A percentile compares a stretch with the other conserved stretches of the same genome.
Conservation (phyloP, 2,888 invertebrate genomes). For the Oligia latruncula region DNA sequence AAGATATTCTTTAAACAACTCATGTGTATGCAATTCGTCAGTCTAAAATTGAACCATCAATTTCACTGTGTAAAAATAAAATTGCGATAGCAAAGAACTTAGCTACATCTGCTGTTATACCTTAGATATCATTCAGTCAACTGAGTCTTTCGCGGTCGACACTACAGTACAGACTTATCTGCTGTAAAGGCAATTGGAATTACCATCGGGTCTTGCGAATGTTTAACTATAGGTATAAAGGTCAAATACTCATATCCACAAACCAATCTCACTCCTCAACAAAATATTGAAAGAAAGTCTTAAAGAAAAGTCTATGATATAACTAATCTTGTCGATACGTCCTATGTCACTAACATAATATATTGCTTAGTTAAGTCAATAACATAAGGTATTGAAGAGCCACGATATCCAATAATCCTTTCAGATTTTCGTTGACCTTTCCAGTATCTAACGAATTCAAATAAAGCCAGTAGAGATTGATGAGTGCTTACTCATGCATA, state of each 20-base stretch:
- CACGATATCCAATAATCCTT: constrained; percentile 9
- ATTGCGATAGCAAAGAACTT: neutral
- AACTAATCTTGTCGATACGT: neutral
- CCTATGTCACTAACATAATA: neutral
- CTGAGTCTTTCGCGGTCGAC: neutral
- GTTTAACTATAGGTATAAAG: neutral
- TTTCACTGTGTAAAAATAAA: constrained; percentile 12
- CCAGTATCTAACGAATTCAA: neutral
- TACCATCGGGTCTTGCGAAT: neutral
- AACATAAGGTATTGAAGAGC: neutral
- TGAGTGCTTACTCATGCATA: constrained; percentile 3
- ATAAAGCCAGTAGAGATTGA: constrained; percentile 1
- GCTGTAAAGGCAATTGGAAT: neutral
- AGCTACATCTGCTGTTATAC: too few species aligned
- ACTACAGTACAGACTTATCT: neutral
- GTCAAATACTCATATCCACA: neutral
- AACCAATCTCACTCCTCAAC: neutral
- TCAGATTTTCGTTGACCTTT: constrained; percentile 10
- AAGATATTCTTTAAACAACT: constrained; percentile 16
- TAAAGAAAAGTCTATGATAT: neutral
- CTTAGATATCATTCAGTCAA: neutral
- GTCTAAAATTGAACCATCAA: neutral
- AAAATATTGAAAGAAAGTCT: neutral
- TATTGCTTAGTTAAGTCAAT: neutral
- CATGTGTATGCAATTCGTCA: constrained; percentile 27